phyloP scores from a whole-genome alignment of 2,888 invertebrate species.

The Andrena praecox region DNA sequence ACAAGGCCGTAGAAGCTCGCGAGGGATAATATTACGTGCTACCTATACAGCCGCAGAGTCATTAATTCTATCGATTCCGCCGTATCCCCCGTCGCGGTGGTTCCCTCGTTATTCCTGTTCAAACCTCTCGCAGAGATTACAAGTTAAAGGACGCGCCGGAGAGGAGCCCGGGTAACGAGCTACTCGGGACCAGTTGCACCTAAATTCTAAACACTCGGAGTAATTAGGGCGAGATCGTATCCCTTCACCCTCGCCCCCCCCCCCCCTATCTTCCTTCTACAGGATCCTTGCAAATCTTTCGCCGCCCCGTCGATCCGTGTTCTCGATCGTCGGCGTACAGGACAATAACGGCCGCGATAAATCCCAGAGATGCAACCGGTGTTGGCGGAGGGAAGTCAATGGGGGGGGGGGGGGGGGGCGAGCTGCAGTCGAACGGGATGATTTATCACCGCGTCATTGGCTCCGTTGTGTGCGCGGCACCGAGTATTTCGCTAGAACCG shows the following conservation, averaged over 20 bases:
- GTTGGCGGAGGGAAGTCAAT: constrained; percentile 44
- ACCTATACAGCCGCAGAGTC: constrained; percentile 41
- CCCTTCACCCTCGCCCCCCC: background rate
- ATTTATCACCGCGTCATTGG: constrained; percentile 55
- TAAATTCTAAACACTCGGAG: constrained; percentile 43
- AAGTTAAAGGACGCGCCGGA: constrained; percentile 34
- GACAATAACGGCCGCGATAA: constrained; percentile 29
- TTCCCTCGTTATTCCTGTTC: constrained; percentile 52
- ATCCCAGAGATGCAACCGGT: constrained; percentile 28
- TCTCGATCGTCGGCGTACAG: constrained; percentile 4
- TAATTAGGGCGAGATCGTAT: constrained; percentile 34
- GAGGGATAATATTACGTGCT: constrained; percentile 48
- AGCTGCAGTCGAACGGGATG: constrained; percentile 38
- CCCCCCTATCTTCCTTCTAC: background rate
- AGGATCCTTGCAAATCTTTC: background rate
- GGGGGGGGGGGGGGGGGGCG: too few relatives aligned
- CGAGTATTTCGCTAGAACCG: constrained; percentile 17
- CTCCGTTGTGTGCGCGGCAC: constrained; percentile 1
- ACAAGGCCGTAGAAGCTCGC: constrained; percentile 46
- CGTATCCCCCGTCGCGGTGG: constrained; percentile 3
- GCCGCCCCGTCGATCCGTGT: background rate
- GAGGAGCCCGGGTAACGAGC: constrained; percentile 48
- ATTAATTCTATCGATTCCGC: constrained; percentile 61
- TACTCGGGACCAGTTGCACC: constrained; percentile 27
- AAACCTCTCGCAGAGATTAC: constrained; percentile 52